These are phyloP conservation scores for Liolophura sinensis DNA, from an alignment of 1,140 invertebrate genomes.

Conservation along the genomic window DNA sequence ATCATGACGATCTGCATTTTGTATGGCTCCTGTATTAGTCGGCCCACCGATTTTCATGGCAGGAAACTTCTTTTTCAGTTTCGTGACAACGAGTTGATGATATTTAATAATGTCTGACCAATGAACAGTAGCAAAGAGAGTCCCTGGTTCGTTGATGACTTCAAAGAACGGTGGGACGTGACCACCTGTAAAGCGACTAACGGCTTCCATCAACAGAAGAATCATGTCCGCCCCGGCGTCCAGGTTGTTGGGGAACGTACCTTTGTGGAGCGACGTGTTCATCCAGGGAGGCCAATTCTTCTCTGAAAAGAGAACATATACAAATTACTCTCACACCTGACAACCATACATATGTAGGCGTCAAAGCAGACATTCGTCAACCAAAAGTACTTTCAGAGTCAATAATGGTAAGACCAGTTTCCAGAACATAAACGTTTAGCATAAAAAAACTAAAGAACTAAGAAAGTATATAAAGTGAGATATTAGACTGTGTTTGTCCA, in stretches of 20 bases:
- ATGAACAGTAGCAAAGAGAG: constrained; percentile 1
- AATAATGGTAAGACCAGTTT: too few species aligned
- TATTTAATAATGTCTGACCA: constrained; percentile 8
- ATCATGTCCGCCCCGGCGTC: constrained; percentile 12
- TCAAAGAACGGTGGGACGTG: constrained; percentile 2
- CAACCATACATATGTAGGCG: too few species aligned
- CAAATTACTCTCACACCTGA: too few species aligned
- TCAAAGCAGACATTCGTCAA: too few species aligned
- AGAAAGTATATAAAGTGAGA: too few species aligned
- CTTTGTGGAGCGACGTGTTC: constrained; percentile 5
- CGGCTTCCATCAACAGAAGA: background rate
- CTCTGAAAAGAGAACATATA: too few species aligned
- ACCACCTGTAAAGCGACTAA: too few species aligned
- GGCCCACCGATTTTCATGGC: constrained; percentile 7
- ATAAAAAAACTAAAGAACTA: too few species aligned
- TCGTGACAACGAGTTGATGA: constrained; percentile 6
- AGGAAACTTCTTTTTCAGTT: constrained; percentile 9
- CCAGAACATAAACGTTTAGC: too few species aligned
- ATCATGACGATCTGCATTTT: background rate
- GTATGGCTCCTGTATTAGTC: background rate
- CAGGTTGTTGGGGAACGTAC: constrained; percentile 12
- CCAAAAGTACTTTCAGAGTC: too few species aligned
- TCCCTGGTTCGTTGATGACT: constrained; percentile 13
- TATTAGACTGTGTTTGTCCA: too few species aligned
- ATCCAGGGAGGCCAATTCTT: constrained; percentile 10